phyloP scores from a whole-genome alignment of 2,113 vertebrate genomes.

The Halcyon malimbica region DNA sequence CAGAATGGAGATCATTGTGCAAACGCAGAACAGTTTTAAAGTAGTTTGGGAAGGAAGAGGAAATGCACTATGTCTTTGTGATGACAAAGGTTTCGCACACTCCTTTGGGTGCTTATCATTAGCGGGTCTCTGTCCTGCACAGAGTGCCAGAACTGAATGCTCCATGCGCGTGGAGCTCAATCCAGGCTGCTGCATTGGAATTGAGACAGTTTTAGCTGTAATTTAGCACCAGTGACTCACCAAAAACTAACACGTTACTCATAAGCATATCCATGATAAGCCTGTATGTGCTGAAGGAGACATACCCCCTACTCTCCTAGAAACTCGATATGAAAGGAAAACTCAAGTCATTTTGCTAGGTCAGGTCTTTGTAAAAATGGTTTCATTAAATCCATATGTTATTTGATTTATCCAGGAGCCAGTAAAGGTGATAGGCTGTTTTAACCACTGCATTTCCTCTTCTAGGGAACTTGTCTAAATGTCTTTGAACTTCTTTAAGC shows the following conservation, averaged over 20 bases:
- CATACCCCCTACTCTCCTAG: neutral
- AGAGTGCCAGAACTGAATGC: neutral
- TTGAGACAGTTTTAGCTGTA: neutral
- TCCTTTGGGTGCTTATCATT: neutral
- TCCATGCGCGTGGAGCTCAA: neutral
- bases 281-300: neutral
- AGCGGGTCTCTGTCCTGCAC: neutral
- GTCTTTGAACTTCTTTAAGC: neutral
- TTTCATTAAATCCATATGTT: neutral
- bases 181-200: neutral
- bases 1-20: neutral
- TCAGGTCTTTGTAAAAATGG: neutral
- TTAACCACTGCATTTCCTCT: neutral
- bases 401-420: neutral
- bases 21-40: neutral
- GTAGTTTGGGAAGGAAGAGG: neutral
- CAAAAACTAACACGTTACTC: constrained; percentile 4
- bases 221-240: constrained; percentile 14
- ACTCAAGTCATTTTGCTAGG: neutral
- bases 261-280: neutral
- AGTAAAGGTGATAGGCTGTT: neutral
- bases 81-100: neutral
- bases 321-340: neutral
- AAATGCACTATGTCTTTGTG: neutral
- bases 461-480: neutral